A percentile compares a stretch with the other conserved stretches of the same genome.
These are phyloP conservation scores for Scomber scombrus DNA, from an alignment of 2,113 vertebrate genomes.

Conservation along the genomic window DNA sequence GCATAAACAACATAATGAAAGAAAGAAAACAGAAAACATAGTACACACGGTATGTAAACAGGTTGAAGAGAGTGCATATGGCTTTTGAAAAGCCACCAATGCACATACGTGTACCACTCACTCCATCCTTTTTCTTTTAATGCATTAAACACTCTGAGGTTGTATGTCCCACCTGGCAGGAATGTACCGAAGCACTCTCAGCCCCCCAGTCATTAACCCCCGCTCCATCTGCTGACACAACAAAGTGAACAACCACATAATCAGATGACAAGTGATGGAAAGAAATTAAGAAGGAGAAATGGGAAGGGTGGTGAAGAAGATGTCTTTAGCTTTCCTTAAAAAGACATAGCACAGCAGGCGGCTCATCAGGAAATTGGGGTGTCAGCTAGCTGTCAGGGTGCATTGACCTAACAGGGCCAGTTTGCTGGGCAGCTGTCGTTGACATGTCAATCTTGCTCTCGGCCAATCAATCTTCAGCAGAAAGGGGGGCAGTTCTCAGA, in stretches of 20 bases:
- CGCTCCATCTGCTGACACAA: constrained; percentile 73
- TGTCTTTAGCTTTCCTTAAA: constrained; percentile 65
- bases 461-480: constrained; percentile 72
- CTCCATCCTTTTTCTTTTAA: constrained; percentile 27
- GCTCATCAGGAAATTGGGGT: constrained; percentile 78
- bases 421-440: constrained; percentile 72
- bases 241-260: constrained; percentile 71
- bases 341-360: constrained; percentile 54
- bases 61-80: background rate
- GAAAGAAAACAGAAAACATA: background rate
- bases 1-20: background rate
- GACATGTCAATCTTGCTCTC: constrained; percentile 70
- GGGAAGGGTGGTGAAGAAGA: constrained; percentile 35
- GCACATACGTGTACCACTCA: constrained; percentile 33
- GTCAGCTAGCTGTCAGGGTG: constrained; percentile 79
- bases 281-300: constrained; percentile 60
- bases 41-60: background rate
- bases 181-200: constrained; percentile 39
- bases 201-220: constrained; percentile 59
- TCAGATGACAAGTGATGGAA: constrained; percentile 77
- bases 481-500: constrained; percentile 30
- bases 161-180: constrained; percentile 29
- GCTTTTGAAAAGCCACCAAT: constrained; percentile 19
- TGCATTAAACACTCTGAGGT: constrained; percentile 44
- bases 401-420: constrained; percentile 72